Conservation (phyloP, 2,797 vertebrate genomes). For the Taenioides sp. region DNA sequence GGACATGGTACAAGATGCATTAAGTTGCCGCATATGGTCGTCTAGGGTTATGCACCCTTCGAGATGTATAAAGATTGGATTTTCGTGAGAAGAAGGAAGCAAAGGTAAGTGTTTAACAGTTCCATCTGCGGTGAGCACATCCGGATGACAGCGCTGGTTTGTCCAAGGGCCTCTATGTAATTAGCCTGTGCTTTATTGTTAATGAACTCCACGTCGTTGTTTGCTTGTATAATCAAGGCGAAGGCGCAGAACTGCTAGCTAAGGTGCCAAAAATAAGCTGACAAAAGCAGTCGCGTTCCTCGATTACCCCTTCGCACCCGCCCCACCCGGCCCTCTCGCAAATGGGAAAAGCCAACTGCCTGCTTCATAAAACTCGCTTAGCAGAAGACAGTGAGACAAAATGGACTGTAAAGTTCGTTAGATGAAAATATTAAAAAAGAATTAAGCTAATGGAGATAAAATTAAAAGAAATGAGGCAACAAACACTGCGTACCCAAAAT, state of each 20-base stretch:
- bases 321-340: slow-evolving; percentile 39
- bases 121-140: slow-evolving; percentile 91
- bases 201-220: slow-evolving; percentile 99
- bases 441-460: slow-evolving; percentile 99
- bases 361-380: slow-evolving; percentile 99
- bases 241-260: slow-evolving; percentile 99
- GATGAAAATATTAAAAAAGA: slow-evolving; percentile 99
- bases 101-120: slow-evolving; percentile 84
- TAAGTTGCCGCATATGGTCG: slow-evolving; percentile 31
- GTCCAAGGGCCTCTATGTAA: slow-evolving; percentile 96
- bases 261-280: slow-evolving; percentile 99
- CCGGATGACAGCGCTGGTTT: slow-evolving; percentile 92
- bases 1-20: not conserved
- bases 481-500: slow-evolving; percentile 99
- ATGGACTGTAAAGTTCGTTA: slow-evolving; percentile 99
- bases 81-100: slow-evolving; percentile 35
- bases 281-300: slow-evolving; percentile 88
- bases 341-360: slow-evolving; percentile 91
- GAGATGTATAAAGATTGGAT: slow-evolving; percentile 39
- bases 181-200: slow-evolving; percentile 99
- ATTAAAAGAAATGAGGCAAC: slow-evolving; percentile 99
- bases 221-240: slow-evolving; percentile 99
- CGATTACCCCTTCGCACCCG: slow-evolving; percentile 66
- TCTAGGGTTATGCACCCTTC: slow-evolving; percentile 43
- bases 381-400: slow-evolving; percentile 99